Conservation (phyloP, 2,113 vertebrate species). For the Ia io region DNA sequence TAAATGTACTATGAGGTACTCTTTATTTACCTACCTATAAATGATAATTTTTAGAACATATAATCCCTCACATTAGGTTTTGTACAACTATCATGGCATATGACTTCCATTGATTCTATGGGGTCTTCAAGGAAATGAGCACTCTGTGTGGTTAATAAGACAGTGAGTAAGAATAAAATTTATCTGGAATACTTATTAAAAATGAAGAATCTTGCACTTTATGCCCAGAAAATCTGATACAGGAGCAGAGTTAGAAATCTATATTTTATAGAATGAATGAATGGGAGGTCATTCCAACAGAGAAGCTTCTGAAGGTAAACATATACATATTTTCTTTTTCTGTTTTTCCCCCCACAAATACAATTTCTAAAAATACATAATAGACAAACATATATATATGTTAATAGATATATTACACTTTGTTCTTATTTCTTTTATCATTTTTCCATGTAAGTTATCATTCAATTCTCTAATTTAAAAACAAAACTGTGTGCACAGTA, state of each 20-base stretch:
- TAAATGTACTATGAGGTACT: not conserved
- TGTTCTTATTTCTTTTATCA: not conserved
- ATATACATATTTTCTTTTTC: not conserved
- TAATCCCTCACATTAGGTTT: not conserved
- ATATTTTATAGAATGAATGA: not conserved
- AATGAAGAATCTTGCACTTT: not conserved
- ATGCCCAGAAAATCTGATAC: not conserved
- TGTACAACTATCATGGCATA: conserved; percentile 38
- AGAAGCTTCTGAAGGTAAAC: not conserved
- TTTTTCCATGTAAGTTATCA: not conserved
- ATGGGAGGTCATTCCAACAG: not conserved
- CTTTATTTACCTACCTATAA: not conserved
- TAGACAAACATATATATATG: not conserved
- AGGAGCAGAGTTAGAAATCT: not conserved
- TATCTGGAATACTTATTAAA: not conserved
- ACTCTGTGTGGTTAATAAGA: not conserved
- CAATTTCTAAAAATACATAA: not conserved
- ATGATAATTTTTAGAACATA: not conserved
- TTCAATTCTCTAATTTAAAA: not conserved
- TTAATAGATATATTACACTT: not conserved
- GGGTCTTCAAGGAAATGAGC: not conserved
- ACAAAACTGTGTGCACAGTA: not conserved
- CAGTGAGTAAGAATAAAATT: not conserved
- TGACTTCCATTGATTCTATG: conserved; percentile 48
- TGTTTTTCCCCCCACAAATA: not conserved